These are phyloP conservation scores for Spatulosminthurus flaviceps DNA, from an alignment of 2,888 invertebrate genomes.

Conservation along the genomic window DNA sequence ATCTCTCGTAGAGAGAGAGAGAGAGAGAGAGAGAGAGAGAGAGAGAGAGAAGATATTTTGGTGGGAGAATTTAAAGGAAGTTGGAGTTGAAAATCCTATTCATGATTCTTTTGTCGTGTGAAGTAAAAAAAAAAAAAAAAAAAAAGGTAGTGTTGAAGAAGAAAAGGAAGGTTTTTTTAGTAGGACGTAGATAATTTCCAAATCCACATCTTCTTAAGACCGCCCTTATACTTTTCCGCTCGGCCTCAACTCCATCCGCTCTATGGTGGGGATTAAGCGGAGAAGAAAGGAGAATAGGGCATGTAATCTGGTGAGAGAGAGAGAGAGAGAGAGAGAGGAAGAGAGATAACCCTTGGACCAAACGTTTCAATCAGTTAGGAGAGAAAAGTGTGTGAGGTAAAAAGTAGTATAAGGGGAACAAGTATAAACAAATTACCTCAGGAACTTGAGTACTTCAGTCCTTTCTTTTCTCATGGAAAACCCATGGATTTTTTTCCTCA, in stretches of 20 bases:
- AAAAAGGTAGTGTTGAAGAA: neutral
- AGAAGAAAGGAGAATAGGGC: neutral
- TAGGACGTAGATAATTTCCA: constrained; percentile 3
- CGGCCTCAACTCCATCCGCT: neutral
- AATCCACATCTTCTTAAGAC: neutral
- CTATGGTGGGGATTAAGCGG: neutral
- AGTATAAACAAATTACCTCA: constrained; percentile 7
- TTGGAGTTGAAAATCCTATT: neutral
- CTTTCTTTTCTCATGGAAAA: too few relatives aligned
- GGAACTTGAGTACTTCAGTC: neutral
- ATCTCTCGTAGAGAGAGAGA: too few relatives aligned
- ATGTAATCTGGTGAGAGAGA: neutral
- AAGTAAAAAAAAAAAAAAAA: too few relatives aligned
- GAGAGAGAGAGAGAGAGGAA: too few relatives aligned
- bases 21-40: too few relatives aligned
- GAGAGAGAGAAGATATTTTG: too few relatives aligned
- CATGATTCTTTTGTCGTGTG: neutral
- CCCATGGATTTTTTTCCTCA: too few relatives aligned
- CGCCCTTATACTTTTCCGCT: neutral
- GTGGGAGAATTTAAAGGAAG: neutral
- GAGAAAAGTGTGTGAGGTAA: too few relatives aligned
- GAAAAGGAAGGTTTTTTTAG: neutral
- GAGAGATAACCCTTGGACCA: neutral
- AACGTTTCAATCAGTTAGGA: constrained; percentile 1
- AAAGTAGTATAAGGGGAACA: neutral